Percentiles rank a stretch among this genome's conserved stretches.
These are phyloP conservation scores for Syngnathus scovelli DNA, from an alignment of 2,113 vertebrate genomes.

Conservation along the genomic window DNA sequence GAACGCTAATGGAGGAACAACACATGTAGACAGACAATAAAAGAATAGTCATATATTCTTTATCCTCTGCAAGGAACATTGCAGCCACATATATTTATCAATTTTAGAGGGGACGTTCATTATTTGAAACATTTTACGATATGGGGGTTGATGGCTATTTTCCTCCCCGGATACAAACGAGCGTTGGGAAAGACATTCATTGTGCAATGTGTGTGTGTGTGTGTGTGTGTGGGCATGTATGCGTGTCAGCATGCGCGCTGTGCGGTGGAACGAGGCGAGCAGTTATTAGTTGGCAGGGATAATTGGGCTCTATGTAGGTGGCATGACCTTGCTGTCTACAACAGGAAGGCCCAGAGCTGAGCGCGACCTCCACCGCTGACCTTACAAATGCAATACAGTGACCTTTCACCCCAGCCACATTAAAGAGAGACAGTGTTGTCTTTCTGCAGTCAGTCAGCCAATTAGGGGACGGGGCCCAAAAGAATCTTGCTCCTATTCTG, in stretches of 20 bases:
- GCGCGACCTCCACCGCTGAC: conserved; percentile 60
- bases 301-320: conserved; percentile 72
- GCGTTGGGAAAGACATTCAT: conserved; percentile 13
- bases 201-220: conserved; percentile 18
- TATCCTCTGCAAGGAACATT: too few species aligned
- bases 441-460: conserved; percentile 65
- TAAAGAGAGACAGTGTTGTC: conserved; percentile 71
- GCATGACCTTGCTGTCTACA: conserved; percentile 69
- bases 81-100: background rate
- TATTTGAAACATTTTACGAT: too few species aligned
- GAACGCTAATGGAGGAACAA: too few species aligned
- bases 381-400: conserved; percentile 74
- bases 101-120: background rate
- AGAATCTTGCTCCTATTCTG: conserved; percentile 46
- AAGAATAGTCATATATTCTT: too few species aligned
- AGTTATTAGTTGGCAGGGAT: conserved; percentile 69
- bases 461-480: conserved; percentile 47
- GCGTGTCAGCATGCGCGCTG: conserved; percentile 21
- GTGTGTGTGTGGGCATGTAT: conserved; percentile 10
- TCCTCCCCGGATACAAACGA: background rate
- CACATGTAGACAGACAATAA: too few species aligned
- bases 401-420: conserved; percentile 64
- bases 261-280: conserved; percentile 42
- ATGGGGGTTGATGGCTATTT: background rate
- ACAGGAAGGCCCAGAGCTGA: conserved; percentile 68